phyloP scores from a whole-genome alignment of 2,113 vertebrate species.

The Salvator merianae region DNA sequence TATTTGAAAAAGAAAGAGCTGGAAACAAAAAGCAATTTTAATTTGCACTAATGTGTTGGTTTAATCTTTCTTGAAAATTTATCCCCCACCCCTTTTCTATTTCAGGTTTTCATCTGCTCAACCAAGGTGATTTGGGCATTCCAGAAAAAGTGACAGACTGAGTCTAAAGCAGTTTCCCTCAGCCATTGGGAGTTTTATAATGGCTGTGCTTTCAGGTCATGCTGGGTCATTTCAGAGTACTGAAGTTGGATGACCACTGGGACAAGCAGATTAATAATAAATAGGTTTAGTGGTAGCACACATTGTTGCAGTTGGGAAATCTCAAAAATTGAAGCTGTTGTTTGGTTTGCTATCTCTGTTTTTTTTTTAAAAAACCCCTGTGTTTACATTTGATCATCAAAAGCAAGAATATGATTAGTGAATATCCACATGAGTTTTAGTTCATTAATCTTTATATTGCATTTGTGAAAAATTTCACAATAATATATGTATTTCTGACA shows the following conservation, averaged over 20 bases:
- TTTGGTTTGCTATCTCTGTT: conserved; percentile 5
- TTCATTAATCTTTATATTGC: no score
- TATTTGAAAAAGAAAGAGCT: no score
- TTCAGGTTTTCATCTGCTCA: conserved; percentile 8
- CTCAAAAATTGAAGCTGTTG: neutral
- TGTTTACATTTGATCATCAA: neutral
- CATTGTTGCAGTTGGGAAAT: neutral
- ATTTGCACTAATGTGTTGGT: no score
- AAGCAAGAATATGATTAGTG: neutral
- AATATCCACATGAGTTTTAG: neutral
- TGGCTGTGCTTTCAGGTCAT: conserved; percentile 7
- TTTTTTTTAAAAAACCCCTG: neutral
- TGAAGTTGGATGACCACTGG: neutral
- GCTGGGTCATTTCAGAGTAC: neutral
- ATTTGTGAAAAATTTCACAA: no score
- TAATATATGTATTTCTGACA: no score
- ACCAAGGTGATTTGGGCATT: conserved; percentile 6
- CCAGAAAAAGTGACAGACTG: neutral
- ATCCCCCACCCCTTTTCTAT: neutral
- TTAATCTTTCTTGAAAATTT: no score
- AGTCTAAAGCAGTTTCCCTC: conserved; percentile 16
- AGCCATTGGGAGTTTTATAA: conserved; percentile 9
- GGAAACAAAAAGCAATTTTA: no score
- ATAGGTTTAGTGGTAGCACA: conserved; percentile 10
- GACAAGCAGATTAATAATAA: neutral